phyloP scores from a whole-genome alignment of 2,888 invertebrate species.

The Brachypalpus laphriformis region DNA sequence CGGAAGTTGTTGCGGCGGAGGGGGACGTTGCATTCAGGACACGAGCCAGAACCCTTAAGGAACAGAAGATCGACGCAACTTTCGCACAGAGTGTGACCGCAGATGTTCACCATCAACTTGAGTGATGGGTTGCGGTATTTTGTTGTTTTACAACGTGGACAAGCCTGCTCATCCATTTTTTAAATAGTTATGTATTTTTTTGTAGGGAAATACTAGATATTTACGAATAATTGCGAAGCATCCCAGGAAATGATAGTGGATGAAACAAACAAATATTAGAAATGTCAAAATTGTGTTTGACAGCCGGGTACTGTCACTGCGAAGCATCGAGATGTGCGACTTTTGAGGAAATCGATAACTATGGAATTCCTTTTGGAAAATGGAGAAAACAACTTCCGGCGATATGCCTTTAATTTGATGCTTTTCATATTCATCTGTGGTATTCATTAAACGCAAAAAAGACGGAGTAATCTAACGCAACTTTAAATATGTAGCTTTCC shows the following conservation, averaged over 20 bases:
- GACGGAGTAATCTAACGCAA: too few species aligned
- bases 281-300: conserved; percentile 51
- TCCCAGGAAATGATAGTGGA: neutral
- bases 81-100: conserved; percentile 98
- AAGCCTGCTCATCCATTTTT: conserved; percentile 82
- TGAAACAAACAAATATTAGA: conserved; percentile 40
- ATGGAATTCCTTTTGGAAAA: too few species aligned
- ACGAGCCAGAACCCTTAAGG: conserved; percentile 97
- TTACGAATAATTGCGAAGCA: conserved; percentile 1
- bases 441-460: too few species aligned
- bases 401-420: too few species aligned
- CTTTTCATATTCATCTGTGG: too few species aligned
- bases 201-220: neutral
- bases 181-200: neutral
- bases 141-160: conserved; percentile 97
- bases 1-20: conserved; percentile 95
- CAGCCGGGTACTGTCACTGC: conserved; percentile 60
- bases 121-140: conserved; percentile 98
- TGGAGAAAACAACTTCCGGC: too few species aligned
- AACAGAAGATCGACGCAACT: conserved; percentile 98
- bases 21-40: conserved; percentile 96
- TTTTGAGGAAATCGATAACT: neutral
- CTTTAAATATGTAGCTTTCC: too few species aligned
- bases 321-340: conserved; percentile 22
- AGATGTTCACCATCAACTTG: conserved; percentile 98